A percentile compares a stretch with the other conserved stretches of the same genome.
Conservation (phyloP, 2,888 invertebrate genomes). For the Scaeva pyrastri region DNA sequence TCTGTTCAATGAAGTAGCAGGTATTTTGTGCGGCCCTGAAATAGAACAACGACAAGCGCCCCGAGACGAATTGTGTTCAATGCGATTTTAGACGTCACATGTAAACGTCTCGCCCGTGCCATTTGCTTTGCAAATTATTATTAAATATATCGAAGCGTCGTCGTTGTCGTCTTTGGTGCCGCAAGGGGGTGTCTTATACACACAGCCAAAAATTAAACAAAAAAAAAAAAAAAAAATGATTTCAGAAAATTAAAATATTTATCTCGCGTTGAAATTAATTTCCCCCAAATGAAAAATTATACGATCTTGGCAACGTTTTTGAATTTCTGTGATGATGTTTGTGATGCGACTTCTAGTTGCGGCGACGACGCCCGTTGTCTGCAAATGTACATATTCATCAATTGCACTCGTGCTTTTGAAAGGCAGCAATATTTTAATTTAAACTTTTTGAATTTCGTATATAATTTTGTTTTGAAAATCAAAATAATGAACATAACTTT, state of each 20-base stretch:
- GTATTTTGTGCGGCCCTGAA: conserved; percentile 42
- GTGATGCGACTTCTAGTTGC: conserved; percentile 39
- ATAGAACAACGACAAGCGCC: conserved; percentile 70
- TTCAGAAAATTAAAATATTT: conserved; percentile 68
- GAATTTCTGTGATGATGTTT: conserved; percentile 44
- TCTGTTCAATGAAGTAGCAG: conserved; percentile 30
- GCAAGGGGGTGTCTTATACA: neutral
- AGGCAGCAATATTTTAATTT: conserved; percentile 41
- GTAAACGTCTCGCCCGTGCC: conserved; percentile 23
- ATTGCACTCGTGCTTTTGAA: conserved; percentile 47
- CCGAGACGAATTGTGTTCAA: conserved; percentile 65
- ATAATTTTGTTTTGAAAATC: neutral
- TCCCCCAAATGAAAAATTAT: conserved; percentile 51
- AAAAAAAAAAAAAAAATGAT: conserved; percentile 28
- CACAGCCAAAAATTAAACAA: conserved; percentile 15
- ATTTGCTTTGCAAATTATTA: conserved; percentile 30
- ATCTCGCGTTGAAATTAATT: conserved; percentile 67
- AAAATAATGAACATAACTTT: conserved; percentile 1
- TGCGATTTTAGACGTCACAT: conserved; percentile 68
- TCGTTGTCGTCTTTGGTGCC: neutral
- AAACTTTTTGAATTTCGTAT: neutral
- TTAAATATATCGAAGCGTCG: neutral
- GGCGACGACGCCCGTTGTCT: conserved; percentile 51
- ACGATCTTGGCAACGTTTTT: conserved; percentile 69
- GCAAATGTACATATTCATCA: conserved; percentile 51